Conservation (phyloP, 2,888 invertebrate genomes). For the Gastrophysa polygoni region DNA sequence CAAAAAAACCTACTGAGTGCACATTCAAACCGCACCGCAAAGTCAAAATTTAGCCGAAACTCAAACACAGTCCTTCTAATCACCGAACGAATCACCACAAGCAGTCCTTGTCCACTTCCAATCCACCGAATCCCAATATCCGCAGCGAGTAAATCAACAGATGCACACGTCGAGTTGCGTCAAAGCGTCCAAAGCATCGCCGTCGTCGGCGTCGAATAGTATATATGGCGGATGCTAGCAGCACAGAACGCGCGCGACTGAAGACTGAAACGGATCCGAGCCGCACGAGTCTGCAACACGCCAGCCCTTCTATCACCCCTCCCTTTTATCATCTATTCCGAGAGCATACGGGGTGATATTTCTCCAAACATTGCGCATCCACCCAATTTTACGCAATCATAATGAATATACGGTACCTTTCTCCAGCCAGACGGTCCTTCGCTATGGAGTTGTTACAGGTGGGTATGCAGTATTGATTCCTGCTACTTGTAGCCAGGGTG, state of each 20-base stretch:
- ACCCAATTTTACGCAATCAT: conserved; percentile 44
- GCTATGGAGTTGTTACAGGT: conserved; percentile 35
- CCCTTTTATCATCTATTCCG: conserved; percentile 31
- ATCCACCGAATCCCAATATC: conserved; percentile 13
- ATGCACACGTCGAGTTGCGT: conserved; percentile 7
- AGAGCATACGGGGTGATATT: conserved; percentile 45
- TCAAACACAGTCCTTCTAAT: too few species aligned
- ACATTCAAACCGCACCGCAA: too few species aligned
- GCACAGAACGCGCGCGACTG: conserved; percentile 3
- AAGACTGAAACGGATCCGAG: conserved; percentile 6
- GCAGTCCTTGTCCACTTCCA: neutral
- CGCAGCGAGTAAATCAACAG: conserved; percentile 16
- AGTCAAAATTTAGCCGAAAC: too few species aligned
- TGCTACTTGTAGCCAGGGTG: neutral
- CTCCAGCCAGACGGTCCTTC: conserved; percentile 25
- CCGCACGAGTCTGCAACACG: conserved; percentile 29
- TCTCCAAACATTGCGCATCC: conserved; percentile 46
- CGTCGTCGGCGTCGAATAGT: too few species aligned
- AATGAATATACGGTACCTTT: conserved; percentile 39
- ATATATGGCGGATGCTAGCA: too few species aligned
- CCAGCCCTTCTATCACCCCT: conserved; percentile 42
- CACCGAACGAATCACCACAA: neutral
- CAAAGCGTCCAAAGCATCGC: neutral
- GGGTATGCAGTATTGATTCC: conserved; percentile 31
- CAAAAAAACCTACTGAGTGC: too few species aligned